Base-by-base conservation (phyloP, 2,888 invertebrate genomes). In the Trilocha varians region DNA sequence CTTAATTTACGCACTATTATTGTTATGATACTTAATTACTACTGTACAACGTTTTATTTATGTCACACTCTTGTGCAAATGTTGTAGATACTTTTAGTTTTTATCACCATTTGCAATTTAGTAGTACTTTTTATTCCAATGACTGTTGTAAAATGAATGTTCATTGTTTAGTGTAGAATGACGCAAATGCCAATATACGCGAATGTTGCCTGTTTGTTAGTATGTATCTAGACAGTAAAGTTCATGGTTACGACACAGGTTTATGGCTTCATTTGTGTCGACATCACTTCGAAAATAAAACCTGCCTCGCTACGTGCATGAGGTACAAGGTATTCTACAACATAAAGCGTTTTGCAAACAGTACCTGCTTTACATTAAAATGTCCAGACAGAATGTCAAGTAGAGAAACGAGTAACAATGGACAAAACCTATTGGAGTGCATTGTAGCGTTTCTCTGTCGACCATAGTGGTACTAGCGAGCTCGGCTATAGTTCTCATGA, bases 401-500 rank as follows among this genome's bases (percentile, higher is more conserved):
- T 62, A 55, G 64, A 59, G 71, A 71, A 73, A 72, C 64, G 53
- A 46, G 55, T 50, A 66, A 68, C 64, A 70, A 66, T 63, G 56
- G 57, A 62, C 59, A 70, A 70, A 70, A 70, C 61, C 69, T 70
- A 70, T 72, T 57, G 62, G 57, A 59, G 17, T 57, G 59, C 54
- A 57, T 57, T 5, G 4, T 18, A 8, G 18, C 59, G 65, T 61
- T 61, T 63, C 65, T 61, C 55, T 45, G 48, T 46, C 49, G 13
- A 14, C 8, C 34, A 37, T 37, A 41, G 38, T 36, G 37, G 13
- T 9, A 38, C 38, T 32, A 41, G 38, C 18, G 38, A n/a, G n/a
- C n/a, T n/a, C n/a, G n/a, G 25, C 67, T 67, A 70, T 65, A 50
- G 65, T 75, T 79, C 78, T 68, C 77, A 78, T 70, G 66, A 59